Conservation (phyloP, 2,797 vertebrate species). For the Pteropus rufus region DNA sequence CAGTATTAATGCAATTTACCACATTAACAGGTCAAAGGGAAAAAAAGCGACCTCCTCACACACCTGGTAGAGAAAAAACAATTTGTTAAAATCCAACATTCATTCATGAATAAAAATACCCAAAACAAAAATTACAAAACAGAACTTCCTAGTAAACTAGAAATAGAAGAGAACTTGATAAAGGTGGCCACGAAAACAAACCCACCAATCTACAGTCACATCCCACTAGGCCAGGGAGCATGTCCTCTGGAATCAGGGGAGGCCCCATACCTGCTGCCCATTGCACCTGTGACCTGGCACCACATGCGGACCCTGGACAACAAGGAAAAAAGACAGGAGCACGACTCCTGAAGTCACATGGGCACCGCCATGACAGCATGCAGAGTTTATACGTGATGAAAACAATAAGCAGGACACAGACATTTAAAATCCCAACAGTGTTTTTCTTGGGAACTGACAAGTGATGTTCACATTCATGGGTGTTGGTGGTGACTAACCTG, state of each 20-base stretch:
- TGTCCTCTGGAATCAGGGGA: not conserved
- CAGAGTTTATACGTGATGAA: no score
- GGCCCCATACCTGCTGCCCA: not conserved
- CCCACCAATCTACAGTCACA: not conserved
- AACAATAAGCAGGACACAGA: not conserved
- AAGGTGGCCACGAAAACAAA: not conserved
- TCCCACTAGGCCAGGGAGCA: not conserved
- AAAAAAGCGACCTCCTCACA: not conserved
- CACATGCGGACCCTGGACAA: accelerated
- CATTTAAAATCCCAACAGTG: not conserved
- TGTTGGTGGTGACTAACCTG: constrained; percentile 85
- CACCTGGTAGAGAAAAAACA: no score
- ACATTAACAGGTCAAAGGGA: no score
- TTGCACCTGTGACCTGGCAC: not conserved
- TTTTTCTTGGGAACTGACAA: not conserved
- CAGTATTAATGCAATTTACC: not conserved
- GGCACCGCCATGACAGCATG: not conserved
- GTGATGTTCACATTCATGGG: accelerated
- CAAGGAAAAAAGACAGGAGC: not conserved
- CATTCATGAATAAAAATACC: not conserved
- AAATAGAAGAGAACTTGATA: not conserved
- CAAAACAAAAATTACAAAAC: not conserved
- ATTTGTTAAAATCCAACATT: not conserved
- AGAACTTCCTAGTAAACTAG: not conserved
- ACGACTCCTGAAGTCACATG: accelerated